Conservation (phyloP, 2,113 vertebrate genomes). For the Indicator indicator region DNA sequence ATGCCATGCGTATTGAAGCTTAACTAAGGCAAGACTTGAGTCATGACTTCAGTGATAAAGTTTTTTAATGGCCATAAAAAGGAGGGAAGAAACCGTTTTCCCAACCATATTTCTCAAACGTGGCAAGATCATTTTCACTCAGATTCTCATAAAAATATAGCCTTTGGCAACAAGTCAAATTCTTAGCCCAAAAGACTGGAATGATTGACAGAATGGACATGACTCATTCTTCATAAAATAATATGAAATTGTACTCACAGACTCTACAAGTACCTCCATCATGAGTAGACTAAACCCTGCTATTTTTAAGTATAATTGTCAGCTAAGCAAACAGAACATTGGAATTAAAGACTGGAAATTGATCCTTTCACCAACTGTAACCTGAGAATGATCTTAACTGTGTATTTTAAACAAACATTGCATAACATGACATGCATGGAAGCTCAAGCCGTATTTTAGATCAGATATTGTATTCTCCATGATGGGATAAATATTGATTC, state of each 20-base stretch:
- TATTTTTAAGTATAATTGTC: neutral
- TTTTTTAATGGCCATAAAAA: neutral
- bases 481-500: slow-evolving; percentile 21
- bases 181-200: neutral
- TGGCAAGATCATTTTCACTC: neutral
- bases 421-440: neutral
- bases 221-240: slow-evolving; percentile 9
- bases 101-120: neutral
- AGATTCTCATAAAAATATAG: slow-evolving; percentile 19
- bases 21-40: neutral
- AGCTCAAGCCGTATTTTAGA: neutral
- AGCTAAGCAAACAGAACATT: slow-evolving; percentile 41
- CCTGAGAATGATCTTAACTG: neutral
- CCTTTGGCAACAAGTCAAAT: slow-evolving; percentile 1
- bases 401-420: slow-evolving; percentile 15
- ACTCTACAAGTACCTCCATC: neutral
- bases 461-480: slow-evolving; percentile 15
- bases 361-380: neutral
- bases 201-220: slow-evolving; percentile 40
- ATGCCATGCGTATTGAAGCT: neutral
- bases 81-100: neutral
- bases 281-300: neutral
- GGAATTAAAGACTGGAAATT: slow-evolving; percentile 13
- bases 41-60: neutral
- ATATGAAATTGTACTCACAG: neutral